A percentile compares a stretch with the other conserved stretches of the same genome.
phyloP scores from a whole-genome alignment of 2,888 invertebrate species.

The Chaitophorus viminalis region DNA sequence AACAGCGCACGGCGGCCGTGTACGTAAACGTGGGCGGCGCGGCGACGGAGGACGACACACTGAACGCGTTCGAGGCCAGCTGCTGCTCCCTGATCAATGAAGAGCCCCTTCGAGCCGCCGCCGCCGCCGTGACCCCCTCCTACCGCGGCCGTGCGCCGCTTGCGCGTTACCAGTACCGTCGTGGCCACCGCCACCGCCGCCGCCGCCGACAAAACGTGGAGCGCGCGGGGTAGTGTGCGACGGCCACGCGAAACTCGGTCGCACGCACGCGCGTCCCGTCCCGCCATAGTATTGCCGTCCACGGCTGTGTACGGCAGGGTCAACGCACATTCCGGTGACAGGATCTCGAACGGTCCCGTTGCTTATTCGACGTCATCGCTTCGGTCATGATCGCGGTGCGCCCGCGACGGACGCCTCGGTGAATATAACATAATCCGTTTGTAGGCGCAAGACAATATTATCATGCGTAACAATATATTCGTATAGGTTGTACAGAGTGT shows the following conservation, averaged over 20 bases:
- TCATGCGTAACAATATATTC: no score
- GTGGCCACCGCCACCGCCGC: neutral
- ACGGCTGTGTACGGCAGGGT: neutral
- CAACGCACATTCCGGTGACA: no score
- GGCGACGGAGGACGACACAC: constrained; percentile 42
- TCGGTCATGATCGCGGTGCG: no score
- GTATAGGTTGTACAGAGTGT: no score
- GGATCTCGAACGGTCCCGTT: no score
- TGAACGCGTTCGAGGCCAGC: constrained; percentile 58
- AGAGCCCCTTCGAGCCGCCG: constrained; percentile 56
- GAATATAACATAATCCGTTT: no score
- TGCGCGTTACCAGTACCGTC: constrained; percentile 35
- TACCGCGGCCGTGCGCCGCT: neutral
- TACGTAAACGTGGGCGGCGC: neutral
- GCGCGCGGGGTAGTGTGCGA: no score
- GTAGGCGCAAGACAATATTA: no score
- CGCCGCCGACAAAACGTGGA: neutral
- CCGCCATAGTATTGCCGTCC: neutral
- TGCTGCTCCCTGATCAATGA: constrained; percentile 62
- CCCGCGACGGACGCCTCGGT: no score
- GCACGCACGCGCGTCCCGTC: neutral
- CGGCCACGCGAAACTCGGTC: constrained; percentile 15
- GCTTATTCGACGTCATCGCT: no score
- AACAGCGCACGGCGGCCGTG: no score
- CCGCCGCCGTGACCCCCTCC: constrained; percentile 1